Percentiles rank a stretch among this genome's conserved stretches.
These are phyloP conservation scores for Scaptomyza hsui DNA, from an alignment of 1,140 invertebrate species.

Conservation along the genomic window DNA sequence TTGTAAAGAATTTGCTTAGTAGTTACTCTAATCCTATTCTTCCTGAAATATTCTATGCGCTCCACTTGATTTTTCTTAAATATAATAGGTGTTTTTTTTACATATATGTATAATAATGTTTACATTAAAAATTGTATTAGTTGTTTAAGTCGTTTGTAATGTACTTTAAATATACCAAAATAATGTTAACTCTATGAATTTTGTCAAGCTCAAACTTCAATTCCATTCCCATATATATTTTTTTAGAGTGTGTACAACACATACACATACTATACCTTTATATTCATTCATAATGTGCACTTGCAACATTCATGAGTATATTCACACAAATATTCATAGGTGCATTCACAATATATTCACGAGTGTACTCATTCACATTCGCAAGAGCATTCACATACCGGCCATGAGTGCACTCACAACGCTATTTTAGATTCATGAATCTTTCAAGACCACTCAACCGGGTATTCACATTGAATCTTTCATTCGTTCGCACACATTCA, in stretches of 20 bases:
- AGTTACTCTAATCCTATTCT: background rate
- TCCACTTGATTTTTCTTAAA: constrained; percentile 36
- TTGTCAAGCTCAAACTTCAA: background rate
- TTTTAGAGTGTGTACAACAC: background rate
- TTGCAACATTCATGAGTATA: constrained; percentile 11
- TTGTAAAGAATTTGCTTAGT: background rate
- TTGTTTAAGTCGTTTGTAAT: constrained; percentile 54
- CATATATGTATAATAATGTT: constrained; percentile 7
- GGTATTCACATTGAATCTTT: constrained; percentile 7
- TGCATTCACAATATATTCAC: constrained; percentile 17
- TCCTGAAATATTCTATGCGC: background rate
- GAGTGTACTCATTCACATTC: background rate
- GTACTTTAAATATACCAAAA: constrained; percentile 59
- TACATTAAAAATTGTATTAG: constrained; percentile 57
- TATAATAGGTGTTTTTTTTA: constrained; percentile 69
- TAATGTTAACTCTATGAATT: constrained; percentile 17
- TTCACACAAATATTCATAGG: constrained; percentile 3
- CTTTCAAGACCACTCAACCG: background rate
- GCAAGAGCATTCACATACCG: background rate
- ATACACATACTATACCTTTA: background rate
- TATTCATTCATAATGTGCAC: constrained; percentile 10
- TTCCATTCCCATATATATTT: background rate
- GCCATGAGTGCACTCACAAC: constrained; percentile 8
- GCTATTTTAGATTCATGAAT: background rate
- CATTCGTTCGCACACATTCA: constrained; percentile 8